Evolutionary conservation across 2,113 vertebrate species (phyloP), one percentile per base, ranked within the genome.

Genomic region (Seriola rivoliana): DNA sequence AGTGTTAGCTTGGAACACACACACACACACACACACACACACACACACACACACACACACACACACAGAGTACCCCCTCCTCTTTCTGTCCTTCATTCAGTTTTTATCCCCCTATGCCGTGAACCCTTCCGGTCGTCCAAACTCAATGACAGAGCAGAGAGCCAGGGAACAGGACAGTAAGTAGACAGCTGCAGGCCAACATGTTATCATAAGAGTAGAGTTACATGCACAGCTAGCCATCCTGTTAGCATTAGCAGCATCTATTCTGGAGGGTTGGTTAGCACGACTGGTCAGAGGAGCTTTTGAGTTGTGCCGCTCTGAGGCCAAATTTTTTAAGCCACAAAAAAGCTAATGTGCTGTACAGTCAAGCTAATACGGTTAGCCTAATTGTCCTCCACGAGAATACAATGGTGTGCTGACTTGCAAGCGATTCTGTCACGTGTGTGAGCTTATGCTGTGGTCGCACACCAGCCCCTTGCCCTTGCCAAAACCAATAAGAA

Each of bases 111-210:
- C 52, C 67, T 78, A 71, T 66, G 68, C 84, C 29, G 76, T 75
- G 79, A 66, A 52, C 77, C 77, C 80, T 87, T 92, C 87, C 85
- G 81, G 88, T 90, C 78, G 50, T 76, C 88, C 88, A 93, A 93
- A 93, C 87, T 85, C 93, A 92, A 91, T 93, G 93, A 94, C 93
- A 91, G 93, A 94, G 93, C 92, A 91, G 82, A 86, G 79, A 89
- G 87, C 79, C 38, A n/a, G 86, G 67, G 84, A 89, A 83, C 87
- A 84, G 91, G 91, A 89, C 90, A 89, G 88, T 84, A 79, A 85
- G 89, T 78, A 88, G 93, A 92, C 91, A 93, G 93, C 93, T 93
- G 92, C 90, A 75, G 48, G 89, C 87, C 83, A 90, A 91, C 89
- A 87, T 91, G 91, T 92, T 92, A 86, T 92, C 88, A 86, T 89